Evolutionary conservation across 1,140 invertebrate species (phyloP).

Genomic region (Leptinotarsa undecemlineata): DNA sequence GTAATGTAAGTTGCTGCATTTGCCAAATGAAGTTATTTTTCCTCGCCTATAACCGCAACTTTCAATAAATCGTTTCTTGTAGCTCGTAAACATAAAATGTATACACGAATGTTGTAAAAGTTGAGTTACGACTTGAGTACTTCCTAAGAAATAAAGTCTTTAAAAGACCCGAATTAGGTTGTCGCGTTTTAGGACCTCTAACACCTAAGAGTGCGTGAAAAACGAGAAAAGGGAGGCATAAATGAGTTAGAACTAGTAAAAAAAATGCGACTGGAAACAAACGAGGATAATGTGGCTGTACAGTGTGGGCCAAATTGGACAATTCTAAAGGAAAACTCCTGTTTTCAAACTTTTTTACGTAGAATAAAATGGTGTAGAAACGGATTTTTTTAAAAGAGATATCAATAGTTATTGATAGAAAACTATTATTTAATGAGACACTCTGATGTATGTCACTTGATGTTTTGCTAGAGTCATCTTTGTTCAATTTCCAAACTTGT

Average conservation of each 20-base stretch:
- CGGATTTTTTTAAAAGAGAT: no score
- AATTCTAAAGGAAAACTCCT: no score
- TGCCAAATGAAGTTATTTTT: no score
- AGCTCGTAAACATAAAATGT: slow-evolving; percentile 14
- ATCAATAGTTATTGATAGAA: no score
- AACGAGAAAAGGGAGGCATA: slow-evolving; percentile 15
- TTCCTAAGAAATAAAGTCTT: background rate
- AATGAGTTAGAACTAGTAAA: slow-evolving; percentile 18
- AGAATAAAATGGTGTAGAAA: no score
- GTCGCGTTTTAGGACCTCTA: slow-evolving; percentile 19
- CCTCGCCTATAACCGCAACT: background rate
- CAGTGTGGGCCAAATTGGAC: no score
- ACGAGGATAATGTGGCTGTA: background rate
- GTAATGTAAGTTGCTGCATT: no score
- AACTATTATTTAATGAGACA: no score
- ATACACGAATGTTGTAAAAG: slow-evolving; percentile 19
- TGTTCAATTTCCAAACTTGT: no score
- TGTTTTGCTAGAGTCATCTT: no score
- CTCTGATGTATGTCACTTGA: no score
- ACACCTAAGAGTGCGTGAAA: slow-evolving; percentile 16
- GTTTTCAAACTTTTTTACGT: no score
- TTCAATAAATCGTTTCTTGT: slow-evolving; percentile 7
- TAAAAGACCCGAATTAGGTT: slow-evolving; percentile 22
- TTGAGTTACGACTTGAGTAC: slow-evolving; percentile 13
- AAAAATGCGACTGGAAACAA: background rate